These are phyloP conservation scores for Labia minor DNA, from an alignment of 2,888 invertebrate species.

Conservation along the genomic window DNA sequence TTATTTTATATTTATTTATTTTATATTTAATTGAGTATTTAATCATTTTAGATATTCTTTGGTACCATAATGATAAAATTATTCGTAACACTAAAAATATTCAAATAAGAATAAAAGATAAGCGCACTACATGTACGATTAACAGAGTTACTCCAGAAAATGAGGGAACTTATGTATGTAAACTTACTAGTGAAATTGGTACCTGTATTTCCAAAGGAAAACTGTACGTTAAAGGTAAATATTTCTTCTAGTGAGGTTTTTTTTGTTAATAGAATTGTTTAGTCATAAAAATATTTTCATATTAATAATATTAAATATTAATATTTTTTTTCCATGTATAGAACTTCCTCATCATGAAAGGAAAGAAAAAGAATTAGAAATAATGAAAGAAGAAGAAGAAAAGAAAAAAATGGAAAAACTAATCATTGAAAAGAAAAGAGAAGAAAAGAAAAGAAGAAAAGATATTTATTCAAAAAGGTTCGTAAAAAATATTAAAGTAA, in stretches of 20 bases:
- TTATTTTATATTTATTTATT: too few relatives aligned
- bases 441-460: slow-evolving; percentile 39
- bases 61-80: slow-evolving; percentile 75
- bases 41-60: slow-evolving; percentile 56
- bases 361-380: slow-evolving; percentile 23
- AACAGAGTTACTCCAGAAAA: slow-evolving; percentile 50
- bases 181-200: slow-evolving; percentile 76
- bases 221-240: slow-evolving; percentile 51
- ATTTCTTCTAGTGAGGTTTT: too few relatives aligned
- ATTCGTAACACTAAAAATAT: slow-evolving; percentile 62
- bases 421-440: slow-evolving; percentile 32
- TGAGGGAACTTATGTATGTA: slow-evolving; percentile 70
- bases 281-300: too few relatives aligned
- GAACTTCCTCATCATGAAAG: slow-evolving; percentile 20
- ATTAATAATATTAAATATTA: too few relatives aligned
- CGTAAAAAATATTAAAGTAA: slow-evolving; percentile 36
- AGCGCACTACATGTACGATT: slow-evolving; percentile 59
- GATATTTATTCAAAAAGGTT: slow-evolving; percentile 28
- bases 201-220: slow-evolving; percentile 67
- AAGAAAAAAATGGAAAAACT: slow-evolving; percentile 28
- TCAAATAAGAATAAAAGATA: slow-evolving; percentile 58
- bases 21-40: too few relatives aligned
- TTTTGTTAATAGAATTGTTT: slow-evolving; percentile 16
- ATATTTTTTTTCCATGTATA: too few relatives aligned
- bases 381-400: slow-evolving; percentile 28